phyloP scores from a whole-genome alignment of 2,113 vertebrate species.

The Amphiprion ocellaris region DNA sequence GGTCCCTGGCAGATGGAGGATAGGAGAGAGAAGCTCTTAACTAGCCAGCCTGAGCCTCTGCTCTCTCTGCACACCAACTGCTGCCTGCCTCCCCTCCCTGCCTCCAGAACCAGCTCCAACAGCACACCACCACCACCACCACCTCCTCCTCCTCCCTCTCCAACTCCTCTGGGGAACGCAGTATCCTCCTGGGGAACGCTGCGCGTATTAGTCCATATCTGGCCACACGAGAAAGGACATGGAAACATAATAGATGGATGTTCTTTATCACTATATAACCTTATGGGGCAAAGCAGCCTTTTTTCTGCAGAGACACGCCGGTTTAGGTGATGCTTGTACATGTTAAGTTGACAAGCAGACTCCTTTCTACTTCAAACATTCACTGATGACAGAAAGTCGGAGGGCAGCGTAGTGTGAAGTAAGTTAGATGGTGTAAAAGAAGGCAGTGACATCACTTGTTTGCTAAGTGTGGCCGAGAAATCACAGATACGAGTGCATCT shows the following conservation, averaged over 20 bases:
- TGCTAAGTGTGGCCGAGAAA: constrained; percentile 38
- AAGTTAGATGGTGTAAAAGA: constrained; percentile 15
- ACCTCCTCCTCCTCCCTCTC: constrained; percentile 16
- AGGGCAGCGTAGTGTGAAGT: neutral
- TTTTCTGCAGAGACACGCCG: constrained; percentile 1
- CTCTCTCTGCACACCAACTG: constrained; percentile 85
- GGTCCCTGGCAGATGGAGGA: constrained; percentile 85
- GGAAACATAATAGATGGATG: constrained; percentile 77
- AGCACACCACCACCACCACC: constrained; percentile 65
- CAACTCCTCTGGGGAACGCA: constrained; percentile 63
- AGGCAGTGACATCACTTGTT: constrained; percentile 16
- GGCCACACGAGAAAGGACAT: constrained; percentile 79
- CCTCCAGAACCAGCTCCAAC: constrained; percentile 71
- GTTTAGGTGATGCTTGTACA: constrained; percentile 44
- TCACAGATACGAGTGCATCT: constrained; percentile 8
- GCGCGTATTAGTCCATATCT: constrained; percentile 78
- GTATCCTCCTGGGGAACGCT: constrained; percentile 75
- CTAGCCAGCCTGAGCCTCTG: constrained; percentile 83
- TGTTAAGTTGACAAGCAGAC: constrained; percentile 37
- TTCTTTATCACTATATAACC: constrained; percentile 66
- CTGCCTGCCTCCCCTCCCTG: constrained; percentile 80
- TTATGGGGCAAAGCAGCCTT: constrained; percentile 21
- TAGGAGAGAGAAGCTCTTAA: constrained; percentile 84
- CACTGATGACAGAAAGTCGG: constrained; percentile 20
- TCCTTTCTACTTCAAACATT: constrained; percentile 18